Conservation (phyloP, 2,888 invertebrate species). For the Lycaena phlaeas region DNA sequence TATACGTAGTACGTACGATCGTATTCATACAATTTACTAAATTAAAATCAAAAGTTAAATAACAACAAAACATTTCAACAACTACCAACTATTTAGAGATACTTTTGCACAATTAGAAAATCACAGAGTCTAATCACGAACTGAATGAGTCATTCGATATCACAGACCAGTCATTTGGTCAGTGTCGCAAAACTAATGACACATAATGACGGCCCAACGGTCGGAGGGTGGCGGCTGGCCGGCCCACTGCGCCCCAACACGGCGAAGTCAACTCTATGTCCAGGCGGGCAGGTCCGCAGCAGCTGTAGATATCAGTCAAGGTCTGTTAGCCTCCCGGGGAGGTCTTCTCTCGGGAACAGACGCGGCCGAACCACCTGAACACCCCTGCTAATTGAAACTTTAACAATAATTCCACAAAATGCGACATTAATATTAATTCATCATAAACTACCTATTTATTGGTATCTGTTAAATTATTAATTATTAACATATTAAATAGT, state of each 20-base stretch:
- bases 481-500: no score
- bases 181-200: slow-evolving; percentile 73
- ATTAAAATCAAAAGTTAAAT: background rate
- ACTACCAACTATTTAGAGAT: slow-evolving; percentile 8
- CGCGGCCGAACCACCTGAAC: slow-evolving; percentile 50
- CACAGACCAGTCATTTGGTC: slow-evolving; percentile 69
- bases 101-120: slow-evolving; percentile 43
- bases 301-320: slow-evolving; percentile 44
- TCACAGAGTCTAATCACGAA: slow-evolving; percentile 57
- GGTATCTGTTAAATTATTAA: no score
- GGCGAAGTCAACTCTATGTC: slow-evolving; percentile 34
- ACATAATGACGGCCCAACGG: slow-evolving; percentile 64
- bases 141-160: slow-evolving; percentile 69
- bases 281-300: slow-evolving; percentile 21
- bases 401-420: slow-evolving; percentile 29
- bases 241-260: no score
- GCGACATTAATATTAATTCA: background rate
- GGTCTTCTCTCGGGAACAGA: slow-evolving; percentile 46
- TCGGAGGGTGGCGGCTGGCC: slow-evolving; percentile 36
- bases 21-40: no score
- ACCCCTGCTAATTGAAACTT: slow-evolving; percentile 52
- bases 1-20: no score
- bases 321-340: slow-evolving; percentile 58
- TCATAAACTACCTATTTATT: no score
- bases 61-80: slow-evolving; percentile 1